Evolutionary conservation across 2,888 invertebrate species (phyloP), one percentile per base, ranked within the genome.

Genomic region (Ametastegia equiseti): DNA sequence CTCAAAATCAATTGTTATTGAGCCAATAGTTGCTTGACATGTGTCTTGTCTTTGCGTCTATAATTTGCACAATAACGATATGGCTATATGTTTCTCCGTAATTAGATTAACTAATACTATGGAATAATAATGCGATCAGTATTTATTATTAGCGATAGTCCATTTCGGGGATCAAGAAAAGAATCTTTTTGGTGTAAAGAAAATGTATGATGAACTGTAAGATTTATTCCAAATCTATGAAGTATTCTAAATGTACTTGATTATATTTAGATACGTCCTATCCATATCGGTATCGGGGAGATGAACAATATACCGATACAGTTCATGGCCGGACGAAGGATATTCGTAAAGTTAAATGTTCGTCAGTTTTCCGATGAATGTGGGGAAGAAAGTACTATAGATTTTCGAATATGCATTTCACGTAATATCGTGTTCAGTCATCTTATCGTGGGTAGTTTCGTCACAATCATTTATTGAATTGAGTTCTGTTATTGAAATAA

Each of bases 51-150:
- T 19, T 54, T 54, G 6, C 15, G 2, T 54, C 23, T 36, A n/a
- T n/a, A 36, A 67, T 67, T 23, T 67, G 39, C 39, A 39, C 39
- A 39, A 67, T 39, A 67, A n/a, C 65, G 36, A 67, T 60, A 30
- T 30, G 30, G 30, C 27, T 39, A 11, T 39, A 39, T 39, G 39
- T 39, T 39, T 67, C n/a, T n/a, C 6, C 7, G n/a, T 19, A 67
- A 67, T 67, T 67, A n/a, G 65, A 67, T 67, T 23, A 67, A 67
- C 65, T 39, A 67, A 67, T 67, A 39, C 65, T 67, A 39, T 39
- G 39, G 65, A 39, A 67, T 67, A 67, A 67, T 67, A 67, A 67
- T 67, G 65, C 65, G 65, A 67, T 67, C 65, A 67, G 65, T 39
- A 67, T 36, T 39, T 63, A 33, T 30, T 63, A 63, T 63, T 33